Percentiles rank a stretch among this genome's conserved stretches.
phyloP scores from a whole-genome alignment of 2,888 invertebrate genomes.

The Oxycera nigricornis region DNA sequence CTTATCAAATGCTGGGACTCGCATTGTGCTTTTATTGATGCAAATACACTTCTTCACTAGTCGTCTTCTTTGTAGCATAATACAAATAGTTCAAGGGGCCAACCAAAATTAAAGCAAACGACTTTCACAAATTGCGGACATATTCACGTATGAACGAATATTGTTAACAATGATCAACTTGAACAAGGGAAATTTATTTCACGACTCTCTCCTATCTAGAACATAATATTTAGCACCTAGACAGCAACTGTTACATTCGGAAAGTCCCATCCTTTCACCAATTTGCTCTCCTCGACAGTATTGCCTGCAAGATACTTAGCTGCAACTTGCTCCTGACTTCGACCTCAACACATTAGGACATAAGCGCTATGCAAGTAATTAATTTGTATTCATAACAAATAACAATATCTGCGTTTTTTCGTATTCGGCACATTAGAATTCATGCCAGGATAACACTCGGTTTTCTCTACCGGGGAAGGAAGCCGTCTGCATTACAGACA shows the following conservation, averaged over 20 bases:
- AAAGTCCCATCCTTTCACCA: not conserved
- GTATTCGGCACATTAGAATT: conserved; percentile 7
- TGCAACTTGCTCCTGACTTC: not conserved
- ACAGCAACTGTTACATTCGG: not conserved
- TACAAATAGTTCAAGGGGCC: too few relatives aligned
- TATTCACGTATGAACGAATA: too few relatives aligned
- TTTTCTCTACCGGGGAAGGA: not conserved
- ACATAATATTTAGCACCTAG: too few relatives aligned
- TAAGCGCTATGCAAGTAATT: conserved; percentile 23
- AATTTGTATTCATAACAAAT: conserved; percentile 35
- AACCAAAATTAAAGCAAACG: too few relatives aligned
- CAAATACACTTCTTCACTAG: too few relatives aligned
- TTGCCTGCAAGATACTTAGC: not conserved
- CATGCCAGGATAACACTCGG: not conserved
- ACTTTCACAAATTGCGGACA: too few relatives aligned
- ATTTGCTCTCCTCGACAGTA: not conserved
- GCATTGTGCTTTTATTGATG: too few relatives aligned
- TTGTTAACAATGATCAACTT: too few relatives aligned
- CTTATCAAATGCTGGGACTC: too few relatives aligned
- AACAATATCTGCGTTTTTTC: conserved; percentile 5
- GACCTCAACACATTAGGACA: not conserved
- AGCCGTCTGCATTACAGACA: not conserved
- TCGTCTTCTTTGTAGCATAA: too few relatives aligned
- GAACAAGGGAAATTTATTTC: too few relatives aligned
- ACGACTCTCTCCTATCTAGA: too few relatives aligned